phyloP scores from a whole-genome alignment of 1,140 invertebrate genomes.

The Neotoxoptera formosana region DNA sequence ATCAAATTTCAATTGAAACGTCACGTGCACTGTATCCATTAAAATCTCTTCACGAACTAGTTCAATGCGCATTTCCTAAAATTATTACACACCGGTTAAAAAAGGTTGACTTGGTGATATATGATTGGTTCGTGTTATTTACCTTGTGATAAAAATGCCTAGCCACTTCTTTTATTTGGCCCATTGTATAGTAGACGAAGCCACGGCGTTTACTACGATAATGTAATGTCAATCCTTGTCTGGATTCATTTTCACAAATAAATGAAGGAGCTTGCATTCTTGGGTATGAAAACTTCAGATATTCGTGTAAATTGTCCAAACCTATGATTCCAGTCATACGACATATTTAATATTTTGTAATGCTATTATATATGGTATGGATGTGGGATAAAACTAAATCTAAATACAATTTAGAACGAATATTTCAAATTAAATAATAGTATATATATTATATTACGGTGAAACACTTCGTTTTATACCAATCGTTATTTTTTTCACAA shows the following conservation, averaged over 20 bases:
- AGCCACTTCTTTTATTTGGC: slow-evolving; percentile 85
- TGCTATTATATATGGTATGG: background rate
- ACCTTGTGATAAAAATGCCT: slow-evolving; percentile 62
- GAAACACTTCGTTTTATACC: background rate
- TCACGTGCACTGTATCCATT: slow-evolving; percentile 91
- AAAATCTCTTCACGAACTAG: slow-evolving; percentile 84
- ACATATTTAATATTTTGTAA: background rate
- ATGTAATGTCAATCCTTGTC: slow-evolving; percentile 89
- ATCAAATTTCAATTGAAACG: slow-evolving; percentile 92
- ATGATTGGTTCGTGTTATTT: background rate
- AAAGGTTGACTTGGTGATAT: background rate
- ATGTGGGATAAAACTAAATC: background rate
- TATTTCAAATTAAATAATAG: no score
- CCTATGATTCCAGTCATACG: slow-evolving; percentile 61
- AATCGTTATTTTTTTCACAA: background rate
- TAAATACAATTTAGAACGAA: background rate
- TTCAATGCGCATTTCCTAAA: slow-evolving; percentile 86
- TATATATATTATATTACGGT: no score
- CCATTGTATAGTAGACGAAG: slow-evolving; percentile 96
- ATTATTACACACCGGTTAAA: background rate
- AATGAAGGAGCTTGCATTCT: slow-evolving; percentile 92
- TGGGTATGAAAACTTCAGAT: slow-evolving; percentile 95
- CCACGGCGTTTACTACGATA: slow-evolving; percentile 91
- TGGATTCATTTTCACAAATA: slow-evolving; percentile 94
- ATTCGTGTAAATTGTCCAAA: slow-evolving; percentile 96